Evolutionary conservation across 2,888 invertebrate species (phyloP).

Genomic region (Atethmia centrago): DNA sequence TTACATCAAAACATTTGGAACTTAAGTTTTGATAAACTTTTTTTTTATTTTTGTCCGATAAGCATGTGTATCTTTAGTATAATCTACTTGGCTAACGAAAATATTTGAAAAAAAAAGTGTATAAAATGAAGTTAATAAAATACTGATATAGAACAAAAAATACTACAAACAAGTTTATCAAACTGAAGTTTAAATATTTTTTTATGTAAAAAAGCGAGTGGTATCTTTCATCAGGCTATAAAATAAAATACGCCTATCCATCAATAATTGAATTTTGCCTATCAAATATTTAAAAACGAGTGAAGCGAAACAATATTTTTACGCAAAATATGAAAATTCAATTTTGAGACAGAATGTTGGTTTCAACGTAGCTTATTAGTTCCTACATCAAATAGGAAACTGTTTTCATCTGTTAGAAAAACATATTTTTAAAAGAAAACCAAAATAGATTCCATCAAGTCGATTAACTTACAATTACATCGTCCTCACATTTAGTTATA

Average conservation of each 20-base stretch:
- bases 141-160: neutral
- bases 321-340: constrained; percentile 5
- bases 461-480: neutral
- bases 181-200: neutral
- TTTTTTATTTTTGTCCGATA: no score
- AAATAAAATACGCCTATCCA: neutral
- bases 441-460: no score
- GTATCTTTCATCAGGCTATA: neutral
- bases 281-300: neutral
- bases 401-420: neutral
- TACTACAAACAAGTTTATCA: neutral
- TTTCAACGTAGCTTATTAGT: neutral
- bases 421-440: neutral
- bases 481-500: no score
- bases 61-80: no score
- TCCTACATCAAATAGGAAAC: neutral
- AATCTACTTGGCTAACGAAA: neutral
- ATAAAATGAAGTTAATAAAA: neutral
- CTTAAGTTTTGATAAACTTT: no score
- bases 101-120: neutral
- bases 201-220: neutral
- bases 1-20: neutral
- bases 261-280: neutral
- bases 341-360: neutral
- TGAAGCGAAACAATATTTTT: neutral